Conservation (phyloP, 2,797 vertebrate genomes). For the Sebastes cheni region DNA sequence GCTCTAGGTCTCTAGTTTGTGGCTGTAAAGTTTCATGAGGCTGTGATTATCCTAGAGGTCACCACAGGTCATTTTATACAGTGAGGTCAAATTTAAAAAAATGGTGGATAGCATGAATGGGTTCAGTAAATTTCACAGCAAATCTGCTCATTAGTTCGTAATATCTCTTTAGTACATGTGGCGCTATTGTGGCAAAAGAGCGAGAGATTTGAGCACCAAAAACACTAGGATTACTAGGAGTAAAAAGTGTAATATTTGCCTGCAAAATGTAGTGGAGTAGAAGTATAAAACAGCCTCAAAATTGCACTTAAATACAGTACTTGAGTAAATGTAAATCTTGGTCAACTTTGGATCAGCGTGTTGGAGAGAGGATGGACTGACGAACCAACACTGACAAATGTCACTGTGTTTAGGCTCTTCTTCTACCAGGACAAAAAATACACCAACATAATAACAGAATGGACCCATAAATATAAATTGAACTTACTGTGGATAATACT, state of each 20-base stretch:
- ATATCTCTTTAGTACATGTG: neutral
- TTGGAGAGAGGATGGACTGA: neutral
- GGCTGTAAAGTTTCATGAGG: too few species aligned
- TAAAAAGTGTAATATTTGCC: neutral
- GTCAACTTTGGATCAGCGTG: neutral
- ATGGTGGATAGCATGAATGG: too few species aligned
- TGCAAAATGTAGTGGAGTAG: neutral
- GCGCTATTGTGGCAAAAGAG: neutral
- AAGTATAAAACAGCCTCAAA: neutral
- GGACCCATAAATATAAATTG: neutral
- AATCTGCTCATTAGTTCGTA: neutral
- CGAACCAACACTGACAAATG: rapidly evolving
- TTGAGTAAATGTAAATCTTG: neutral
- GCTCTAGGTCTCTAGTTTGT: too few species aligned
- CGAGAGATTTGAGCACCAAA: too few species aligned
- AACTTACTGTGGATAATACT: slow-evolving; percentile 89
- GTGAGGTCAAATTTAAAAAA: too few species aligned
- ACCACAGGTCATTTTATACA: neutral
- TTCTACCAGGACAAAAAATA: neutral
- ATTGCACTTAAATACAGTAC: neutral
- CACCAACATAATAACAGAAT: neutral
- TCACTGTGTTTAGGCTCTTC: rapidly evolving
- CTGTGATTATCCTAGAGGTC: neutral
- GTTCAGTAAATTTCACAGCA: neutral
- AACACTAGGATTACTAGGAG: too few species aligned